Conservation (phyloP, 2,888 invertebrate species). For the Acrobasis repandana region DNA sequence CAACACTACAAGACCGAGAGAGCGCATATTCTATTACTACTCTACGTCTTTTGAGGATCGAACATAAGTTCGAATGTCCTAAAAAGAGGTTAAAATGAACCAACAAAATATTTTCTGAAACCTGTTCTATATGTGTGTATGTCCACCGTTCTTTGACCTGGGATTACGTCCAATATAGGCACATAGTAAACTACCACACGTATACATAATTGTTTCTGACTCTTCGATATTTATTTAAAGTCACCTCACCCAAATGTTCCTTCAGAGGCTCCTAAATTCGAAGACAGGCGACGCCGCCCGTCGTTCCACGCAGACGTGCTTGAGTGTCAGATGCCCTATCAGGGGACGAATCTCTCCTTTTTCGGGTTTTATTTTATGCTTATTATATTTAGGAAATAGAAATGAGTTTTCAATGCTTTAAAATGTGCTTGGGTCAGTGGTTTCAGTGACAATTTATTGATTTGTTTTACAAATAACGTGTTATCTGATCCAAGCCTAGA, state of each 20-base stretch:
- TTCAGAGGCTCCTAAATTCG: slow-evolving; percentile 29
- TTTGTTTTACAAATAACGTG: no score
- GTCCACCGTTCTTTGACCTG: background rate
- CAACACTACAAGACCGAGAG: no score
- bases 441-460: no score
- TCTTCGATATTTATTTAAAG: slow-evolving; percentile 7
- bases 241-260: slow-evolving; percentile 24
- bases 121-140: no score
- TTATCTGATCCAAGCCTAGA: no score
- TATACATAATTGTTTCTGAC: slow-evolving; percentile 5
- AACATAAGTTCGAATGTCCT: no score
- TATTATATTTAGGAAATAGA: slow-evolving; percentile 21
- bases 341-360: slow-evolving; percentile 44
- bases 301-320: slow-evolving; percentile 37
- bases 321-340: slow-evolving; percentile 42
- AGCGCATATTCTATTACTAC: no score
- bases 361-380: slow-evolving; percentile 32
- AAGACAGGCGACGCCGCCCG: slow-evolving; percentile 28
- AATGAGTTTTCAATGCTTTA: background rate
- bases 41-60: no score
- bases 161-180: background rate
- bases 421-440: no score
- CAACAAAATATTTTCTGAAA: no score
- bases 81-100: no score
- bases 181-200: background rate